A percentile compares a stretch with the other conserved stretches of the same genome.
Evolutionary conservation across 2,888 invertebrate genomes (phyloP).

Genomic region (Perdita meconis): DNA sequence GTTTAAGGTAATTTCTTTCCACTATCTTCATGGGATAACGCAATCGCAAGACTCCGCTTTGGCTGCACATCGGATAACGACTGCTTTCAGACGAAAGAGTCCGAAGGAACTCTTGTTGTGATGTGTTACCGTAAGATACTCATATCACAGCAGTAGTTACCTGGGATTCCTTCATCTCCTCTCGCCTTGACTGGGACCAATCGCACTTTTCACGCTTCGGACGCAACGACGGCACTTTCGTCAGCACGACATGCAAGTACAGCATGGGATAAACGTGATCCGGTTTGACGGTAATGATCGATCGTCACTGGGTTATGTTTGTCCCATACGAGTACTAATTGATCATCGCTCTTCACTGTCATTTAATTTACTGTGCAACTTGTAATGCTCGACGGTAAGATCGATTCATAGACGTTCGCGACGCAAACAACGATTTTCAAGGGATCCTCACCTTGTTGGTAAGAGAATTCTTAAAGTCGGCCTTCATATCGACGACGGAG

Average conservation of each 20-base stretch:
- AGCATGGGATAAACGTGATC: conserved; percentile 77
- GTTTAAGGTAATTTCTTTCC: conserved; percentile 27
- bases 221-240: not conserved
- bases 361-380: not conserved
- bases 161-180: conserved; percentile 70
- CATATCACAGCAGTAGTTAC: conserved; percentile 85
- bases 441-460: conserved; percentile 90
- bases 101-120: conserved; percentile 82
- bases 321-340: conserved; percentile 75
- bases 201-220: conserved; percentile 17
- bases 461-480: conserved; percentile 94
- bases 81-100: conserved; percentile 68
- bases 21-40: not conserved
- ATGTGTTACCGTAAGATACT: conserved; percentile 74
- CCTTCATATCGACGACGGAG: conserved; percentile 94
- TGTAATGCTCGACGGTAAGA: not conserved
- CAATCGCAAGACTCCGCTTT: conserved; percentile 3
- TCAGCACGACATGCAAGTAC: conserved; percentile 63
- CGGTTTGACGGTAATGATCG: conserved; percentile 71
- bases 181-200: conserved; percentile 52
- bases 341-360: conserved; percentile 60
- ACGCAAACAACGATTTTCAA: not conserved
- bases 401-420: not conserved
- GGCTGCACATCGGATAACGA: not conserved
- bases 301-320: conserved; percentile 83